Evolutionary conservation across 1,140 invertebrate species (phyloP).

Genomic region (Calycopis cecrops): DNA sequence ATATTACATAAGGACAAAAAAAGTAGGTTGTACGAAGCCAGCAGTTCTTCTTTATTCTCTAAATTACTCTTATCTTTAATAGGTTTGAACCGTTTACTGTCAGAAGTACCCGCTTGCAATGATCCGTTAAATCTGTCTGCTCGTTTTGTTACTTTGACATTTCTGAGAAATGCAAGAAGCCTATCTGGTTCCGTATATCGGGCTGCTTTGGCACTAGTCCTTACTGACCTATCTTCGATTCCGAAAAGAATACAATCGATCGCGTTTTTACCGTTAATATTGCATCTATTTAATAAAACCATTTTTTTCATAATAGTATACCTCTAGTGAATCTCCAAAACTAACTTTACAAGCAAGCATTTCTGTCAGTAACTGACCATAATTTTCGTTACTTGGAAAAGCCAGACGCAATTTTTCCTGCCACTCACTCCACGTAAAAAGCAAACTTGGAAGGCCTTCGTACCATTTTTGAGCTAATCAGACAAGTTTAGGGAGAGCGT

Average conservation of each 20-base stretch:
- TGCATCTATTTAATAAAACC: conserved; percentile 11
- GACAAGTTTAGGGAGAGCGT: conserved; percentile 13
- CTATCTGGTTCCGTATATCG: conserved; percentile 14
- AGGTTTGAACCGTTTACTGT: too few relatives aligned
- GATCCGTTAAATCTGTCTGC: neutral
- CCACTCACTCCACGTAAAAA: conserved; percentile 17
- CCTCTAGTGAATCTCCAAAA: conserved; percentile 12
- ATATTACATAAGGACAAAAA: too few relatives aligned
- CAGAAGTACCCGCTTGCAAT: neutral
- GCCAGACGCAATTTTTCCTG: conserved; percentile 10
- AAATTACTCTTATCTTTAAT: too few relatives aligned
- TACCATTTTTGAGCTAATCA: conserved; percentile 14
- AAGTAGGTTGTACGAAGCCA: too few relatives aligned
- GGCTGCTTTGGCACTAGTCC: conserved; percentile 14
- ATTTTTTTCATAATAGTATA: conserved; percentile 21
- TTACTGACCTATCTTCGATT: conserved; percentile 14
- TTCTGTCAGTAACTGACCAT: conserved; percentile 11
- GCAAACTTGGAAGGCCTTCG: conserved; percentile 8
- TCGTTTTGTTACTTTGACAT: conserved; percentile 17
- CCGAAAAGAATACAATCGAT: conserved; percentile 22
- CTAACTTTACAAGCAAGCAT: conserved; percentile 14
- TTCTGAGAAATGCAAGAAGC: conserved; percentile 10
- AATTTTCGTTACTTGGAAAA: conserved; percentile 18
- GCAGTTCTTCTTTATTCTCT: too few relatives aligned
- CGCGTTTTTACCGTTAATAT: conserved; percentile 16